Conservation (phyloP, 2,888 invertebrate genomes). For the Diploptera punctata region DNA sequence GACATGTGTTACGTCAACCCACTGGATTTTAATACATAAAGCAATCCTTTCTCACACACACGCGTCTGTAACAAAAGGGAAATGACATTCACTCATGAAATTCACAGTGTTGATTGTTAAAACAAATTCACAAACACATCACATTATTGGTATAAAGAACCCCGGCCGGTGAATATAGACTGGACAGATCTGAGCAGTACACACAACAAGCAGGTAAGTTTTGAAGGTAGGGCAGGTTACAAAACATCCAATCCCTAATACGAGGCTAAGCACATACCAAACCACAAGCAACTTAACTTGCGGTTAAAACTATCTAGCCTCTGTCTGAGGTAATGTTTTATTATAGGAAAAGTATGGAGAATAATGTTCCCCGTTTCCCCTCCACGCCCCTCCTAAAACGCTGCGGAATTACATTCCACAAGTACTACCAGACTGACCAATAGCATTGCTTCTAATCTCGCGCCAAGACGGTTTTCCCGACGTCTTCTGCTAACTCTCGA, state of each 20-base stretch:
- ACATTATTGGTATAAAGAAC: background rate
- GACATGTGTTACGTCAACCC: background rate
- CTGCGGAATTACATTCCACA: constrained; percentile 27
- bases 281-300: background rate
- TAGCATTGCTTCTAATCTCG: constrained; percentile 25
- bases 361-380: constrained; percentile 7
- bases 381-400: background rate
- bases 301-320: constrained; percentile 11
- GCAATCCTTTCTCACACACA: background rate
- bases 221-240: constrained; percentile 4
- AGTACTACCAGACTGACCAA: constrained; percentile 38
- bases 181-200: background rate
- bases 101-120: background rate
- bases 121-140: background rate
- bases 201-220: background rate
- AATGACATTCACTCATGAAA: background rate
- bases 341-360: background rate
- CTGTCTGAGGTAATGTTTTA: background rate
- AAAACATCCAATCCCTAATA: background rate
- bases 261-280: constrained; percentile 22
- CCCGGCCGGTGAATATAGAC: constrained; percentile 6
- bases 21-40: background rate
- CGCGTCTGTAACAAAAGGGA: background rate
- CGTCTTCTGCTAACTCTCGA: constrained; percentile 33
- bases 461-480: constrained; percentile 32